Conservation (phyloP, 2,888 invertebrate species). For the Stomorhina lunata region DNA sequence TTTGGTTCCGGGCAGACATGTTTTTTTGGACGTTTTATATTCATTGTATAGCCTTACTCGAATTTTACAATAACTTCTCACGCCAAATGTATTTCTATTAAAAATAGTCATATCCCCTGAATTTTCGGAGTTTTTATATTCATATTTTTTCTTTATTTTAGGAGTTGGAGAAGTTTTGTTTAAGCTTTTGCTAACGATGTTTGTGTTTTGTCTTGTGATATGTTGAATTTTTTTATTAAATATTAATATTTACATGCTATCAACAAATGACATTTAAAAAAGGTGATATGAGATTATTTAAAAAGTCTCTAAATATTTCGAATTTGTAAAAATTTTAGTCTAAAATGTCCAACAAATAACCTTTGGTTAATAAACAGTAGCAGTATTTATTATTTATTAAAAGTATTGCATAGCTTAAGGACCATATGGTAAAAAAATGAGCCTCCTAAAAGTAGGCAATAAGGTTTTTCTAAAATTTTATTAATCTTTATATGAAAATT, state of each 20-base stretch:
- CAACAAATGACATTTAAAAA: conserved; percentile 47
- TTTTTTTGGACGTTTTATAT: neutral
- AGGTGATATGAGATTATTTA: no score
- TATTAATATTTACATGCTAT: conserved; percentile 38
- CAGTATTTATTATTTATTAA: no score
- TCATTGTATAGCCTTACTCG: conserved; percentile 16
- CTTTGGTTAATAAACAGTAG: no score
- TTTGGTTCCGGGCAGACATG: conserved; percentile 53
- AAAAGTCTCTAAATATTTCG: no score
- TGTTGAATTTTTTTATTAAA: conserved; percentile 4
- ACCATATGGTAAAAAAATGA: no score
- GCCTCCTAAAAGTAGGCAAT: no score
- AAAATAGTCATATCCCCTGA: conserved; percentile 32
- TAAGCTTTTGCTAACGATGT: conserved; percentile 53
- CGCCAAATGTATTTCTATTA: neutral
- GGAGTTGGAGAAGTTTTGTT: conserved; percentile 18
- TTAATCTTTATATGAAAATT: no score
- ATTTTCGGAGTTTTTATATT: neutral
- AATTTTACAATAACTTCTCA: conserved; percentile 21
- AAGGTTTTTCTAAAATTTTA: no score
- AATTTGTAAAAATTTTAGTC: no score
- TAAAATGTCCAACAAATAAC: no score
- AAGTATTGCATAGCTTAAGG: no score
- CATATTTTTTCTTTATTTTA: neutral
- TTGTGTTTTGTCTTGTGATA: conserved; percentile 36